These are phyloP conservation scores for Leptopilina clavipes DNA, from an alignment of 1,140 invertebrate species.

Conservation along the genomic window DNA sequence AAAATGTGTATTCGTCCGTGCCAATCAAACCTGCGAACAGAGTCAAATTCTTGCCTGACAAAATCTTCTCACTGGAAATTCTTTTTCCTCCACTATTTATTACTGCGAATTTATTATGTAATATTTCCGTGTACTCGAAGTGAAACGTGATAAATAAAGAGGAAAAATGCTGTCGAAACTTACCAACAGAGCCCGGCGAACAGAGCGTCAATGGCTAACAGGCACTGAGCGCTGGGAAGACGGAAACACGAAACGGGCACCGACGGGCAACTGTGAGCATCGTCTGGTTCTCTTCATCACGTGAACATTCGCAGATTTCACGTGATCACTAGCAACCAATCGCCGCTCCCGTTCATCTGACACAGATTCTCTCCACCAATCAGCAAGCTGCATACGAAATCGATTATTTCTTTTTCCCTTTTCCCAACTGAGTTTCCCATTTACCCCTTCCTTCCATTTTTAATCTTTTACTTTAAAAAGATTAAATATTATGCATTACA, in stretches of 20 bases:
- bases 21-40: constrained; percentile 65
- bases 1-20: constrained; percentile 41
- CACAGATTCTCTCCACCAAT: constrained; percentile 37
- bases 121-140: neutral
- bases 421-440: constrained; percentile 5
- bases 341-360: constrained; percentile 28
- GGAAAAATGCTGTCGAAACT: constrained; percentile 35
- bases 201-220: constrained; percentile 72
- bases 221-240: constrained; percentile 64
- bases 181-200: constrained; percentile 69
- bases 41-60: constrained; percentile 19
- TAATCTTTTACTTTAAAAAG: neutral
- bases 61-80: neutral
- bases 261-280: constrained; percentile 63
- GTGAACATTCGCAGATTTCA: constrained; percentile 46
- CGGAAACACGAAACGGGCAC: constrained; percentile 64
- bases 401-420: constrained; percentile 42
- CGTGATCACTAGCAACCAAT: constrained; percentile 41
- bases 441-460: constrained; percentile 16
- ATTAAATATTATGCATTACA: neutral
- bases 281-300: constrained; percentile 48
- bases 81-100: neutral
- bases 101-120: neutral
- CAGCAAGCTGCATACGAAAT: constrained; percentile 34
- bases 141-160: neutral